Percentiles rank a stretch among this genome's conserved stretches.
phyloP scores from a whole-genome alignment of 2,797 vertebrate genomes.

The Lithobates sylvaticus region DNA sequence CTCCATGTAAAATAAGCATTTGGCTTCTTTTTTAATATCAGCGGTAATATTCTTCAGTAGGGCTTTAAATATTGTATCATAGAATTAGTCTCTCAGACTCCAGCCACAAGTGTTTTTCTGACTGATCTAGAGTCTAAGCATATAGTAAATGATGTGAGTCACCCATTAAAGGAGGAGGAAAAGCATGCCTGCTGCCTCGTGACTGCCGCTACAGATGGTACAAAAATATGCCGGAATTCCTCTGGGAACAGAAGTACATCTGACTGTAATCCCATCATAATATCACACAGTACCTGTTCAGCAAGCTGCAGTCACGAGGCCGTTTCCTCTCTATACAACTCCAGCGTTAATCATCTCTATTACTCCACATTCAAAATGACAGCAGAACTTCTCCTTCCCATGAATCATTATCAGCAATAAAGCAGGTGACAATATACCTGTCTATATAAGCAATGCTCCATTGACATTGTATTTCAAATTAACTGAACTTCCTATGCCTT shows the following conservation, averaged over 20 bases:
- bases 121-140: not conserved
- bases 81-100: not conserved
- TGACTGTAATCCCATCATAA: not conserved
- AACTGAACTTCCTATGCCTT: too few species aligned
- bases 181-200: not conserved
- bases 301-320: conserved; percentile 9
- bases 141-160: not conserved
- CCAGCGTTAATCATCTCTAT: conserved; percentile 11
- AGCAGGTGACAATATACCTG: not conserved
- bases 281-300: not conserved
- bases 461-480: too few species aligned
- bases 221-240: not conserved
- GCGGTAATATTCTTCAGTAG: too few species aligned
- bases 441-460: not conserved
- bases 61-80: not conserved
- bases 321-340: not conserved
- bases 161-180: not conserved
- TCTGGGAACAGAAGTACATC: not conserved
- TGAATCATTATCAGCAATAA: not conserved
- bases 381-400: not conserved
- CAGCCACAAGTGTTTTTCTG: not conserved
- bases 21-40: too few species aligned
- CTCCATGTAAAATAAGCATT: too few species aligned
- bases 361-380: conserved; percentile 10
- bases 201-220: not conserved